Percentiles rank a stretch among this genome's conserved stretches.
phyloP scores from a whole-genome alignment of 2,113 vertebrate genomes.

The Clarias magur region DNA sequence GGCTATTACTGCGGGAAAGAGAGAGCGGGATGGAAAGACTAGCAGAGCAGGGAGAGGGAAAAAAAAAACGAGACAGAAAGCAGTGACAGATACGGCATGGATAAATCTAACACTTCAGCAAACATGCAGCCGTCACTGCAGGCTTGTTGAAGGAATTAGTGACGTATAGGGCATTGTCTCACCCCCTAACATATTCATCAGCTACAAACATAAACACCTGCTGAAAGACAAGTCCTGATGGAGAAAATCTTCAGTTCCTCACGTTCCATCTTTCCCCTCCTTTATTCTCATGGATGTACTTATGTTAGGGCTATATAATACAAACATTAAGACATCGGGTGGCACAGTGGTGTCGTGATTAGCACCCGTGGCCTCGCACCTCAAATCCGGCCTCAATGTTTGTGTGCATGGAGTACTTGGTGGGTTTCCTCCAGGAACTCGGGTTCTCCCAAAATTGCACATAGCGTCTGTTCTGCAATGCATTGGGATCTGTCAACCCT shows the following conservation, averaged over 20 bases:
- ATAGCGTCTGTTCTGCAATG: no score
- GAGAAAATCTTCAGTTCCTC: neutral
- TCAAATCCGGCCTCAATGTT: no score
- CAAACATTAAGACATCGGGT: neutral
- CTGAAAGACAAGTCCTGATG: neutral
- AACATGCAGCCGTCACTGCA: slow-evolving; percentile 54
- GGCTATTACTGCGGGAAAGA: neutral
- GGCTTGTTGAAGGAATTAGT: slow-evolving; percentile 61
- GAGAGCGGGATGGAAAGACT: slow-evolving; percentile 21
- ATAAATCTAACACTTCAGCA: slow-evolving; percentile 59
- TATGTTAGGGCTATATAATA: neutral
- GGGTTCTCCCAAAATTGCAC: no score
- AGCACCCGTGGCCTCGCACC: no score
- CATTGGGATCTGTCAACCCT: no score
- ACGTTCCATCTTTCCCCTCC: neutral
- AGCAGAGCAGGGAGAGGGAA: slow-evolving; percentile 32
- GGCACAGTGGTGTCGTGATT: no score
- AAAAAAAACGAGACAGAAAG: slow-evolving; percentile 40
- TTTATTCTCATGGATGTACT: neutral
- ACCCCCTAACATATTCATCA: slow-evolving; percentile 43
- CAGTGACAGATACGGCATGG: slow-evolving; percentile 58
- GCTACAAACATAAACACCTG: slow-evolving; percentile 52
- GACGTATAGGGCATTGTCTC: slow-evolving; percentile 37
- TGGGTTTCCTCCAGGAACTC: no score
- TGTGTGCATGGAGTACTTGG: no score